These are phyloP conservation scores for Poecilia picta DNA, from an alignment of 2,797 vertebrate genomes.

Conservation along the genomic window DNA sequence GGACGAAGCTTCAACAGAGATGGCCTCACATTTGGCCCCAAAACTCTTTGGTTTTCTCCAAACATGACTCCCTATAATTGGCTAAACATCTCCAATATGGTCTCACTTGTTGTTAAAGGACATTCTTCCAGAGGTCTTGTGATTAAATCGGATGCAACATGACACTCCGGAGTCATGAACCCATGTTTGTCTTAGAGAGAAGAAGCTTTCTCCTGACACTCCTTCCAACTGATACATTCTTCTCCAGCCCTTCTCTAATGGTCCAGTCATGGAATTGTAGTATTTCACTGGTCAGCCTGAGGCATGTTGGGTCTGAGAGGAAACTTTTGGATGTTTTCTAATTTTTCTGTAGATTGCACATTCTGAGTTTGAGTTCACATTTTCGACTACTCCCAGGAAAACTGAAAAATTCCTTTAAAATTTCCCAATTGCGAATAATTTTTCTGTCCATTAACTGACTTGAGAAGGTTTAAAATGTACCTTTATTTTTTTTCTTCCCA, in stretches of 20 bases:
- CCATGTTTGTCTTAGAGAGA: constrained; percentile 1
- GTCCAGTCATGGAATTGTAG: background rate
- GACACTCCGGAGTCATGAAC: background rate
- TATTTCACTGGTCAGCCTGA: background rate
- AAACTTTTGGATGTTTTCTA: background rate
- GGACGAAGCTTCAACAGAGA: background rate
- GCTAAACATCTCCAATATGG: background rate
- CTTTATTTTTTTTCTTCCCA: background rate
- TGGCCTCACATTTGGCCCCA: background rate
- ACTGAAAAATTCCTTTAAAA: background rate
- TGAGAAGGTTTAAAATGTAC: background rate
- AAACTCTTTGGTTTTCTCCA: background rate
- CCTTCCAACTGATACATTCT: background rate
- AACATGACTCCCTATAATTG: background rate
- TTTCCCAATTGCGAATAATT: background rate
- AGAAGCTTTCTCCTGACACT: background rate
- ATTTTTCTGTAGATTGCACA: background rate
- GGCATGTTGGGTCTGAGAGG: background rate
- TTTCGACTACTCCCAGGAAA: background rate
- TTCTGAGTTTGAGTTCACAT: background rate
- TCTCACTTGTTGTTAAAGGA: background rate
- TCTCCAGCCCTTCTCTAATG: background rate
- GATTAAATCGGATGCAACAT: background rate
- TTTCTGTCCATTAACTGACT: background rate
- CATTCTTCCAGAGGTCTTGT: background rate